phyloP scores from a whole-genome alignment of 2,113 vertebrate species.

The Spea multiplicata region DNA sequence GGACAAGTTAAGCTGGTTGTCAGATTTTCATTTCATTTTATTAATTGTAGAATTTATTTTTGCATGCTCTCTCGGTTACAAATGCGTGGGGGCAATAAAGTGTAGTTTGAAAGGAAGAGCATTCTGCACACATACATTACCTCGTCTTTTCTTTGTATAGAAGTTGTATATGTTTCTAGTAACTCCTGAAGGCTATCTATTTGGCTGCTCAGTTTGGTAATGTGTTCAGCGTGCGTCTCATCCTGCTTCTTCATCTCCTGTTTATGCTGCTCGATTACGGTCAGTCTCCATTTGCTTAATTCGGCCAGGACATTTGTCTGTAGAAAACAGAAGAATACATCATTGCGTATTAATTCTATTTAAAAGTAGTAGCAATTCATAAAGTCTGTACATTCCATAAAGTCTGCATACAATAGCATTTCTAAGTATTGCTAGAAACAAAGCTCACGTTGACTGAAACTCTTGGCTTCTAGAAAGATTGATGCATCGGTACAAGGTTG shows the following conservation, averaged over 20 bases:
- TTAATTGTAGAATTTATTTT: no score
- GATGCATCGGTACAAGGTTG: background rate
- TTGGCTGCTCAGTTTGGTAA: constrained; percentile 71
- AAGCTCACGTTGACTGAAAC: background rate
- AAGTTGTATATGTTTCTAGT: constrained; percentile 79
- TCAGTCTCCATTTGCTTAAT: constrained; percentile 85
- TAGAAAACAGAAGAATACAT: background rate
- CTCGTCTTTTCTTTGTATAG: constrained; percentile 88
- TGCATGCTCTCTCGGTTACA: no score
- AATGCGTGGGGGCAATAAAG: no score
- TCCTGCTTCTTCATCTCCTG: constrained; percentile 80
- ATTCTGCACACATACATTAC: constrained; percentile 57
- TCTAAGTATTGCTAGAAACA: background rate
- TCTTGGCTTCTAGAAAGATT: background rate
- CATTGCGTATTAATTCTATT: background rate
- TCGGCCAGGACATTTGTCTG: constrained; percentile 87
- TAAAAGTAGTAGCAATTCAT: background rate
- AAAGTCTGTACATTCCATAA: background rate
- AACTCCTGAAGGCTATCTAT: constrained; percentile 76
- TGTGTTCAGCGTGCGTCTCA: constrained; percentile 68
- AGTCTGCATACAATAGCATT: background rate
- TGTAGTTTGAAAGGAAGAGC: no score
- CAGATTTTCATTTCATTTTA: no score
- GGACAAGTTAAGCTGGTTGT: no score
- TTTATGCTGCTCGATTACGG: constrained; percentile 80